Evolutionary conservation across 2,888 invertebrate genomes (phyloP), one percentile per base, ranked within the genome.

Genomic region (Aelia acuminata): DNA sequence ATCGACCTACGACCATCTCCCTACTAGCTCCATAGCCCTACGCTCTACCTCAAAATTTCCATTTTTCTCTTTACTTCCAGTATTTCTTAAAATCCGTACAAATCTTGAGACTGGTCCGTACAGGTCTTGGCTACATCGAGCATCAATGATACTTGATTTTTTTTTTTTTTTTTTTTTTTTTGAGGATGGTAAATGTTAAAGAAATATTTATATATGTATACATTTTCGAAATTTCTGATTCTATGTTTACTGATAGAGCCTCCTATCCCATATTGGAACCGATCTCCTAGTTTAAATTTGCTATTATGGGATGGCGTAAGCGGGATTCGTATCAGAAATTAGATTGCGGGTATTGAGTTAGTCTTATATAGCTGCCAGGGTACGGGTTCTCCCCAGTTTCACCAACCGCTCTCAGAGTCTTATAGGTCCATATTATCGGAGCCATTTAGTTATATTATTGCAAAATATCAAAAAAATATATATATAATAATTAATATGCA

Each of bases 301-400:
- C 63, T 63, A 63, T 63, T 63, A 63, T 31, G 63, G 31, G 63
- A 26, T 63, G 63, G 18, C 18, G 63, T 63, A 63, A 31, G 18
- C 31, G 31, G 63, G 63, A 31, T 63, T 63, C 63, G 63, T 63
- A 63, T 63, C 63, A 63, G 63, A 63, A 63, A 63, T 63, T 63
- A 63, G 63, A 63, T 63, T 63, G 63, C 18, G 63, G 63, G 31
- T 35, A 63, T 63, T 31, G 63, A 63, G 63, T 63, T 63, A 63
- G 63, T 18, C 63, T 63, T 57, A n/a, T 57, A 63, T 31, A 31
- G 63, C 31, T 63, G 0, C 63, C 31, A 31, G 63, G 13, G 5
- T 18, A 0, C 31, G 63, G n/a, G n/a, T n/a, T 18, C 63, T 63
- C 26, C 18, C 13, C 18, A 31, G 31, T 31, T 63, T 63, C 63